Base-by-base conservation (phyloP, 2,797 vertebrate genomes). In the Xyrichtys novacula region DNA sequence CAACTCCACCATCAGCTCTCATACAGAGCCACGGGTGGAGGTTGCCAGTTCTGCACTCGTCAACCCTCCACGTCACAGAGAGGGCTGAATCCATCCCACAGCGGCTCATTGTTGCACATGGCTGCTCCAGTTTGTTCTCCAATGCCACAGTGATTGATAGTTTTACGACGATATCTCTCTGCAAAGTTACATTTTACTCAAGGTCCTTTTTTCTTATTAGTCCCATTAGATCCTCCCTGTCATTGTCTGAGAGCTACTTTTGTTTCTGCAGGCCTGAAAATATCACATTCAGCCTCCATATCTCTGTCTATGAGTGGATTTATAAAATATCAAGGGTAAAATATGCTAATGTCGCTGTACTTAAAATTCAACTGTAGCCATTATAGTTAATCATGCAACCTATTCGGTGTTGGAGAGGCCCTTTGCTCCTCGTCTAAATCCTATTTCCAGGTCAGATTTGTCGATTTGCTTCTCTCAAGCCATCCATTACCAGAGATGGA, bases 41-140 rank as follows among this genome's bases (percentile, higher is more conserved):
- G 80, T 62, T 76, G 80, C 83, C 80, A 77, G 65, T 59, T 77
- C 75, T 56, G 52, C 4, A 20, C 75, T 77, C 60, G 54, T 88
- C 83, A 78, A 54, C 46, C 60, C 10, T 69, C 55, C 32, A 40
- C 46, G 69, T 61, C 50, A 70, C 38, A 9, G 26, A 54, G 11
- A 43, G 39, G 69, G 31, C 46, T 59, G 50, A 68, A 76, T 66
- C 59, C 32, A 53, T 23, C 56, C 56, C 4, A n/a, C 57, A 66
- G 53, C 48, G 14, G n/a, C 71, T 71, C 61, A 15, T 31, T 25
- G 49, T 63, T 83, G 7, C 31, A 65, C 58, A 46, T 16, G 62
- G 32, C 52, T 60, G 55, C 54, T 17, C 42, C 62, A 56, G 22
- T 53, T 56, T 23, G 23, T 52, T 29, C 23, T 65, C 65, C 54